A percentile compares a stretch with the other conserved stretches of the same genome.
Conservation (phyloP, 2,113 vertebrate genomes). For the Narcine bancroftii region DNA sequence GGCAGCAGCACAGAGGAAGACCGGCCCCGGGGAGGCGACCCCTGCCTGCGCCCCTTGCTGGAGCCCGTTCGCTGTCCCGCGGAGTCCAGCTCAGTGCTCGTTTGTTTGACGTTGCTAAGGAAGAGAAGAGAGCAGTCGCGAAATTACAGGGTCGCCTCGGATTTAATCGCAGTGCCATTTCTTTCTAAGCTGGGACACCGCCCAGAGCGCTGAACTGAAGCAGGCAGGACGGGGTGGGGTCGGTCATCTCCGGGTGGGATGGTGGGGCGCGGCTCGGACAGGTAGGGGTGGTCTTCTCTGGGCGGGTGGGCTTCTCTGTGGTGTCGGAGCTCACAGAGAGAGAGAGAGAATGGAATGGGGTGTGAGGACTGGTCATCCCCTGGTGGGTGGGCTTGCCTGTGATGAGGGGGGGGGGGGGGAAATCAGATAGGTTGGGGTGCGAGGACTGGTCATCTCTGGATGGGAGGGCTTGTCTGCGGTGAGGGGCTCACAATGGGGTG, state of each 20-base stretch:
- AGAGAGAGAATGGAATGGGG: too few species aligned
- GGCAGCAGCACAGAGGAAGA: too few species aligned
- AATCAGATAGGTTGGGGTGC: too few species aligned
- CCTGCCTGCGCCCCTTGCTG: too few species aligned
- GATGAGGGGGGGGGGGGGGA: too few species aligned
- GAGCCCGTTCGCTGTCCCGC: background rate
- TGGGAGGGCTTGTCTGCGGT: too few species aligned
- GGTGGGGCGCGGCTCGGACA: too few species aligned
- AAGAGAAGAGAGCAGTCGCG: background rate
- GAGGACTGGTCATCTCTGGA: too few species aligned
- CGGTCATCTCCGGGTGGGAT: background rate
- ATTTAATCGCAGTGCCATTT: background rate
- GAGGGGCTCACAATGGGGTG: too few species aligned
- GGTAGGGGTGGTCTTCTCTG: background rate
- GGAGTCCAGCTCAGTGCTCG: background rate
- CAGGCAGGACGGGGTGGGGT: too few species aligned
- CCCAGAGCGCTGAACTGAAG: background rate
- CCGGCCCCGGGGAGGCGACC: too few species aligned
- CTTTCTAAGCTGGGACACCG: background rate
- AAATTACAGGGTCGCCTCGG: background rate
- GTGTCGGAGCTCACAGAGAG: too few species aligned
- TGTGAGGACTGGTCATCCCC: background rate
- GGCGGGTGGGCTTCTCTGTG: background rate
- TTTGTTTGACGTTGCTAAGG: slow-evolving; percentile 4
- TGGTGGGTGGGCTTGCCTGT: background rate